A percentile compares a stretch with the other conserved stretches of the same genome.
phyloP scores from a whole-genome alignment of 2,797 vertebrate species.

The Pithecia hirsuta region DNA sequence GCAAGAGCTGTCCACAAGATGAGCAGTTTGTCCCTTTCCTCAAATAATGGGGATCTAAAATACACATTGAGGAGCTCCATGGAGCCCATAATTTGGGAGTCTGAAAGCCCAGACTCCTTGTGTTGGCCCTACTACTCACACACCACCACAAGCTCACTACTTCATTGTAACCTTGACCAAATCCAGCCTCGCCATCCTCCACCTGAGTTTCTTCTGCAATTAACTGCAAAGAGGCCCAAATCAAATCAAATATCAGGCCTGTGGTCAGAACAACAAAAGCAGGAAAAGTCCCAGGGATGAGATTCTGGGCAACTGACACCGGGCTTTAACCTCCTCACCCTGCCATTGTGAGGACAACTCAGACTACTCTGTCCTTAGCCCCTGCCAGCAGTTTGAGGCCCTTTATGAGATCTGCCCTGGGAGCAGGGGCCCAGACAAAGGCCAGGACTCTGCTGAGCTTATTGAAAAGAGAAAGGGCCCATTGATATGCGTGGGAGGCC shows the following conservation, averaged over 20 bases:
- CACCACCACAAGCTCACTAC: neutral
- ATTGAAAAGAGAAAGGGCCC: constrained; percentile 47
- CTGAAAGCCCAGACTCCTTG: neutral
- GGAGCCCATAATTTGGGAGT: neutral
- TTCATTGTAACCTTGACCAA: neutral
- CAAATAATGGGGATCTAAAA: neutral
- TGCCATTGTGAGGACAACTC: constrained; percentile 47
- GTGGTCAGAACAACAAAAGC: constrained; percentile 66
- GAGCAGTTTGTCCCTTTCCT: neutral
- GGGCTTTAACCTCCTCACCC: constrained; percentile 61
- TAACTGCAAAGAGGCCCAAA: neutral
- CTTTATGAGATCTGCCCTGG: constrained; percentile 29
- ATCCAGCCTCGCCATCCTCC: neutral
- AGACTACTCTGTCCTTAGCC: neutral
- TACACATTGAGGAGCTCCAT: neutral
- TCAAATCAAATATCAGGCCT: neutral
- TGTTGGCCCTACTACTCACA: neutral
- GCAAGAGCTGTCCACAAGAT: neutral
- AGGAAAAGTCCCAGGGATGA: neutral
- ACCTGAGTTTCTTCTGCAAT: neutral
- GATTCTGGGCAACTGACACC: neutral
- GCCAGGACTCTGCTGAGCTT: constrained; percentile 30
- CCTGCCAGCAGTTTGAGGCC: neutral
- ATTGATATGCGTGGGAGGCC: neutral
- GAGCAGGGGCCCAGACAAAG: constrained; percentile 55